These are phyloP conservation scores for Hystrix cristata DNA, from an alignment of 2,113 vertebrate species.

Conservation along the genomic window DNA sequence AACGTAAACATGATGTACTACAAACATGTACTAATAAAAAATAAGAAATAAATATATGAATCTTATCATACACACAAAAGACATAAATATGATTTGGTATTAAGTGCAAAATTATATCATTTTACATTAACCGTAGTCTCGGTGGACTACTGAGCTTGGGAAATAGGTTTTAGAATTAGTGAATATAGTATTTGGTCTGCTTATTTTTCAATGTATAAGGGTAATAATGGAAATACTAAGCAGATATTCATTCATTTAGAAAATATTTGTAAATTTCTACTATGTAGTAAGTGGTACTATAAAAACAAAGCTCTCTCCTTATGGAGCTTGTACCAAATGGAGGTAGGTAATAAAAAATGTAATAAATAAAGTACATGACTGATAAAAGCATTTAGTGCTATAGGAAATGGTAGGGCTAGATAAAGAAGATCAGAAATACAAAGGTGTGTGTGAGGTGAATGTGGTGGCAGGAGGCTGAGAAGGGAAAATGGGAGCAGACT, in stretches of 20 bases:
- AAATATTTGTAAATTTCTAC: constrained; percentile 8
- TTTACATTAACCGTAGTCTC: constrained; percentile 21
- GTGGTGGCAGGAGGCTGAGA: neutral
- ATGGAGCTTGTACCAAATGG: neutral
- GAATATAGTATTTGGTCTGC: neutral
- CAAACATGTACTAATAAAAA: neutral
- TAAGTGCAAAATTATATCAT: constrained; percentile 1
- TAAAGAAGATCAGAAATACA: constrained; percentile 2
- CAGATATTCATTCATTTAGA: constrained; percentile 1
- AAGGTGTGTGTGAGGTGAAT: neutral
- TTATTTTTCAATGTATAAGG: constrained; percentile 36
- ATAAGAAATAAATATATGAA: neutral
- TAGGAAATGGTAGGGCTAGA: neutral
- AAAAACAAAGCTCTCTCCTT: neutral
- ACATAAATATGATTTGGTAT: neutral
- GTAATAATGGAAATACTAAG: neutral
- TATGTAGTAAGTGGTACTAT: neutral
- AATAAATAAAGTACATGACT: neutral
- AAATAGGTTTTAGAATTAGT: constrained; percentile 13
- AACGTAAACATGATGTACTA: neutral
- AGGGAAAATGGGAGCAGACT: neutral
- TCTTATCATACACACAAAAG: neutral
- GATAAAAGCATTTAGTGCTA: neutral
- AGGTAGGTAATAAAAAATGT: neutral
- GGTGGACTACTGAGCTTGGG: neutral